These are phyloP conservation scores for Characodon lateralis DNA, from an alignment of 2,797 vertebrate genomes.

Conservation along the genomic window DNA sequence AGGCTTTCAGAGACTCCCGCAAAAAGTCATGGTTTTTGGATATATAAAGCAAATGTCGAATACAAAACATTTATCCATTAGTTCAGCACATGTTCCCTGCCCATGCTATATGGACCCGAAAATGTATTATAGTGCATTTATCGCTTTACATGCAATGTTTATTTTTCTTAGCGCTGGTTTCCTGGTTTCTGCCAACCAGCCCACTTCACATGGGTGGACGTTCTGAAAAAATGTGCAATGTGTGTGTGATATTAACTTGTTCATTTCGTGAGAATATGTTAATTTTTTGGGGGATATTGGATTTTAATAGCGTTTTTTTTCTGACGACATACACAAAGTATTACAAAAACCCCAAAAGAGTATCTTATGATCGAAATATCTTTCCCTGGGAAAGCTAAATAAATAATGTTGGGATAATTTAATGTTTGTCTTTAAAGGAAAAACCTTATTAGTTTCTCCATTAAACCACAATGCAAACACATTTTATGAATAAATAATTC, in stretches of 20 bases:
- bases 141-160: neutral
- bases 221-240: neutral
- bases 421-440: slow-evolving; percentile 44
- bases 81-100: neutral
- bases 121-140: neutral
- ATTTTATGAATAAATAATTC: slow-evolving; percentile 53
- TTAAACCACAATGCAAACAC: slow-evolving; percentile 52
- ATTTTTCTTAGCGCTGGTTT: neutral
- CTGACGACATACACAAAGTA: neutral
- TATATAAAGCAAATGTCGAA: neutral
- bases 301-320: slow-evolving; percentile 2
- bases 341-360: slow-evolving; percentile 15
- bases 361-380: slow-evolving; percentile 18
- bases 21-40: neutral
- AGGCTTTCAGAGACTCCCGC: neutral
- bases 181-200: neutral
- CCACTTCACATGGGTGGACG: neutral
- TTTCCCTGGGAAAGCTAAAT: slow-evolving; percentile 33
- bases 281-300: neutral
- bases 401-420: slow-evolving; percentile 40
- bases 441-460: slow-evolving; percentile 35
- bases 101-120: neutral
- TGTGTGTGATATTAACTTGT: neutral
- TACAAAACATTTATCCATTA: neutral
- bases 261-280: neutral